Percentiles rank a stretch among this genome's conserved stretches.
phyloP scores from a whole-genome alignment of 2,888 invertebrate species.

The Camptogramma bilineatum region DNA sequence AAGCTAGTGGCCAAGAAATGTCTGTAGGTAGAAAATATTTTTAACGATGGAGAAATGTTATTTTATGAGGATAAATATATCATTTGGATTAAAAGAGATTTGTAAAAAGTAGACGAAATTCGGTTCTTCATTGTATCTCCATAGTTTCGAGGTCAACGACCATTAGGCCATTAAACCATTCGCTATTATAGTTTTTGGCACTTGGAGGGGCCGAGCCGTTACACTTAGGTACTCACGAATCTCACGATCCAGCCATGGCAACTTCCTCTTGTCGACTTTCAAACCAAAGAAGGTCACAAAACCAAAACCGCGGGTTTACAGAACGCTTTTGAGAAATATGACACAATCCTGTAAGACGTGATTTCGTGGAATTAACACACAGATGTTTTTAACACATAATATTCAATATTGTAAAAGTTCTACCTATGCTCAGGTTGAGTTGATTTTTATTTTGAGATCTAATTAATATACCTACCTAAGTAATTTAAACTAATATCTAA shows the following conservation, averaged over 20 bases:
- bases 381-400: too few species aligned
- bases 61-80: too few species aligned
- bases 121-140: slow-evolving; percentile 29
- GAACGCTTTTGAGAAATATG: not conserved
- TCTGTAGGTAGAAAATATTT: too few species aligned
- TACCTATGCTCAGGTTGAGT: too few species aligned
- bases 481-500: too few species aligned
- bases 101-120: too few species aligned
- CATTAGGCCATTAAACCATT: slow-evolving; percentile 31
- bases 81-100: too few species aligned
- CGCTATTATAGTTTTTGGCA: slow-evolving; percentile 38
- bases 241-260: slow-evolving; percentile 14
- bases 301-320: slow-evolving; percentile 8
- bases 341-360: not conserved
- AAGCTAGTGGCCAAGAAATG: too few species aligned
- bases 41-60: too few species aligned
- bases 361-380: not conserved
- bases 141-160: slow-evolving; percentile 40
- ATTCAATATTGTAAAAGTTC: too few species aligned
- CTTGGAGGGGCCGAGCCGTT: slow-evolving; percentile 36
- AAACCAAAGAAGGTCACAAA: slow-evolving; percentile 13
- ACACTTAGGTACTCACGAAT: slow-evolving; percentile 29
- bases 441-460: too few species aligned
- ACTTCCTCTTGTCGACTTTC: slow-evolving; percentile 13
- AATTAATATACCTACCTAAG: too few species aligned